These are phyloP conservation scores for Drosophila pseudoobscura DNA, from an alignment of 1,140 invertebrate species.

Conservation along the genomic window DNA sequence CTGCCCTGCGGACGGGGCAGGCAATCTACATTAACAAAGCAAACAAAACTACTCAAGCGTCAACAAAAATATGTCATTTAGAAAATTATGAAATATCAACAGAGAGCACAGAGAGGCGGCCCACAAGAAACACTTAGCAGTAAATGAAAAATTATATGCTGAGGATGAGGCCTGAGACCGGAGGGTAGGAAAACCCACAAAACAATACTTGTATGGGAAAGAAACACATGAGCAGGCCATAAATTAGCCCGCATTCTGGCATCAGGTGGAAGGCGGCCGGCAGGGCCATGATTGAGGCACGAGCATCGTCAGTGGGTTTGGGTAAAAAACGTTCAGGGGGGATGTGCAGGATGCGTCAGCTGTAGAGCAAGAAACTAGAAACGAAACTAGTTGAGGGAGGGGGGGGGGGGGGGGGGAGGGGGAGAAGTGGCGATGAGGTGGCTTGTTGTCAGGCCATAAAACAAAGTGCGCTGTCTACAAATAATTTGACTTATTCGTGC, in stretches of 20 bases:
- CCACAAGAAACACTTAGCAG: conserved; percentile 65
- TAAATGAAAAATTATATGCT: conserved; percentile 72
- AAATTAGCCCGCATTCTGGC: conserved; percentile 76
- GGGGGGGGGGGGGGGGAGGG: neutral
- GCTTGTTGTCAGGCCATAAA: conserved; percentile 72
- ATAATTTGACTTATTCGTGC: conserved; percentile 80
- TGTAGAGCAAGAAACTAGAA: conserved; percentile 44
- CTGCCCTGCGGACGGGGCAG: neutral
- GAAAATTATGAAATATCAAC: conserved; percentile 71
- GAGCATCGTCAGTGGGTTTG: conserved; percentile 30
- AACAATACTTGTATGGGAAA: conserved; percentile 7
- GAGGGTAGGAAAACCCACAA: conserved; percentile 45
- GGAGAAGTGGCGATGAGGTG: conserved; percentile 25
- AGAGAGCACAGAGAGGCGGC: conserved; percentile 15
- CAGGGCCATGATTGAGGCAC: conserved; percentile 50
- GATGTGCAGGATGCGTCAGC: conserved; percentile 39
- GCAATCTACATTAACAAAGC: conserved; percentile 66
- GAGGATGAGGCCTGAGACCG: conserved; percentile 20
- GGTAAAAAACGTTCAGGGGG: conserved; percentile 17
- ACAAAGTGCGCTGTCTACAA: conserved; percentile 77
- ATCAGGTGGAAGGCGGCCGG: conserved; percentile 66
- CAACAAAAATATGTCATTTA: conserved; percentile 70
- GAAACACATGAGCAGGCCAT: conserved; percentile 67
- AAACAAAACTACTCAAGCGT: conserved; percentile 73
- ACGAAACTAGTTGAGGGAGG: neutral